phyloP scores from a whole-genome alignment of 2,113 vertebrate genomes.

The Pycnonotus jocosus region DNA sequence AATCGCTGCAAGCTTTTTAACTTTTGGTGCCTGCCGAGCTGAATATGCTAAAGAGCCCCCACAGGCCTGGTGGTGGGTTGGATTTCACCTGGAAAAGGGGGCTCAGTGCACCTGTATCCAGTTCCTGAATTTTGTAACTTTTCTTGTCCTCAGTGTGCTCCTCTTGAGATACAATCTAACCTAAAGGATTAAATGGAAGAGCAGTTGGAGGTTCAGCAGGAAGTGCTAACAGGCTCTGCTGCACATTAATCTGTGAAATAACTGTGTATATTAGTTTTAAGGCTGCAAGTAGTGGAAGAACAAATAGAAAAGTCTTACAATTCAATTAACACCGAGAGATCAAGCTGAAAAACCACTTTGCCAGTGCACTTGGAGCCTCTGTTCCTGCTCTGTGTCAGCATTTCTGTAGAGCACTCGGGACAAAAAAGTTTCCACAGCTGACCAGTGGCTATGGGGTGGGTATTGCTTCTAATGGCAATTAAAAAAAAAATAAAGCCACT shows the following conservation, averaged over 20 bases:
- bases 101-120: background rate
- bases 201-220: background rate
- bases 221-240: background rate
- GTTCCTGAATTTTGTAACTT: background rate
- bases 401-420: background rate
- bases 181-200: background rate
- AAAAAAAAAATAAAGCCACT: background rate
- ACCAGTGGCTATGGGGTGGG: background rate
- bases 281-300: background rate
- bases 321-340: background rate
- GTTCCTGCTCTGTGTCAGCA: background rate
- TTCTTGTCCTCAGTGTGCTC: rapidly evolving
- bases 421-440: background rate
- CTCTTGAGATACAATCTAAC: background rate
- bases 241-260: background rate
- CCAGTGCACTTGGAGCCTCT: background rate
- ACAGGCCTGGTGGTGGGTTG: background rate
- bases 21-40: background rate
- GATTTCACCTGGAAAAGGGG: background rate
- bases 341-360: background rate
- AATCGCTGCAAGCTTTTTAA: background rate
- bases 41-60: rapidly evolving
- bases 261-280: background rate
- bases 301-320: background rate
- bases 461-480: background rate